phyloP scores from a whole-genome alignment of 2,113 vertebrate genomes.

The Hemichromis elongatus region DNA sequence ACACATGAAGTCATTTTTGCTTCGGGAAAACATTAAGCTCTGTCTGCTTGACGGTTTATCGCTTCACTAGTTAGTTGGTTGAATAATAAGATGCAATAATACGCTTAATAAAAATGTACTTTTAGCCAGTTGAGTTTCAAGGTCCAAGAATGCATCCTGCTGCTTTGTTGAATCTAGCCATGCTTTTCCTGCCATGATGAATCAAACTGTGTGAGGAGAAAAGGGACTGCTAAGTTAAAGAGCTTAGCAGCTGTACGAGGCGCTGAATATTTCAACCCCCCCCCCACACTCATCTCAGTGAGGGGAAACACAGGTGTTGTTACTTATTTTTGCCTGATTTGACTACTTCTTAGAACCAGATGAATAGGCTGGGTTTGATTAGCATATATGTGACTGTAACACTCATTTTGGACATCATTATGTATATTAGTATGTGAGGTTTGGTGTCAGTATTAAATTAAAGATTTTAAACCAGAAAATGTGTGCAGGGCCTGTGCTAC shows the following conservation, averaged over 20 bases:
- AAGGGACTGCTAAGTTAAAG: neutral
- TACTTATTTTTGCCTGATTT: neutral
- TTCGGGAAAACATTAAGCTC: neutral
- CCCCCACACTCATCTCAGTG: neutral
- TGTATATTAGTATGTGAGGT: neutral
- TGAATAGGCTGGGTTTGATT: neutral
- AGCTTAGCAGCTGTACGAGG: neutral
- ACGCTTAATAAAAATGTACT: neutral
- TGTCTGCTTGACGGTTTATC: neutral
- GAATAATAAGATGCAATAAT: neutral
- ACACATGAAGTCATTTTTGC: neutral
- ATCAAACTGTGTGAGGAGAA: neutral
- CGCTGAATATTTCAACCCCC: neutral
- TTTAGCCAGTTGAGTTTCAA: neutral
- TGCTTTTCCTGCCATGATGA: neutral
- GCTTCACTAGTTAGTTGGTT: neutral
- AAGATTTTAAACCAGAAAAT: neutral
- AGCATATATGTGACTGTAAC: neutral
- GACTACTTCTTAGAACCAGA: neutral
- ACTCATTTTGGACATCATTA: neutral
- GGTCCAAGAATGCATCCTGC: neutral
- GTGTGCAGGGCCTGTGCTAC: neutral
- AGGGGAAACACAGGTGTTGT: neutral
- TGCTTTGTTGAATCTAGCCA: neutral
- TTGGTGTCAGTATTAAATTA: neutral